Evolutionary conservation across 2,797 vertebrate species (phyloP).

Genomic region (Anableps anableps): DNA sequence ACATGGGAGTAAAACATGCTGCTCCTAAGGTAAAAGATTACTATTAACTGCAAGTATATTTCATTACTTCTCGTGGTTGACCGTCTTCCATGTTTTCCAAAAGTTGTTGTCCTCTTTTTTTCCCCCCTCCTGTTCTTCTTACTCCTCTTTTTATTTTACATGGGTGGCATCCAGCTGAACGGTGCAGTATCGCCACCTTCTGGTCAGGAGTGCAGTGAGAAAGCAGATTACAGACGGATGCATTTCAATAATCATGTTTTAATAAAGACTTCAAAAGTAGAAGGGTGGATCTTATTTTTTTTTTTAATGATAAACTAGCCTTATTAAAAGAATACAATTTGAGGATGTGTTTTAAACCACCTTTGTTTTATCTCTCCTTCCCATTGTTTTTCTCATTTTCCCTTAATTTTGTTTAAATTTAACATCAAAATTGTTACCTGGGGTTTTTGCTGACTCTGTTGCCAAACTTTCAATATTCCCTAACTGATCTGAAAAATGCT

Average conservation of each 20-base stretch:
- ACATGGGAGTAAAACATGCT: not conserved
- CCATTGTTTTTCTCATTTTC: too few species aligned
- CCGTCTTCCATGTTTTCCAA: not conserved
- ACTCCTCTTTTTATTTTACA: not conserved
- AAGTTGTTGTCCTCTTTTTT: not conserved
- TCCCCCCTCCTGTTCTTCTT: not conserved
- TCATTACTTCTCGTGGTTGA: not conserved
- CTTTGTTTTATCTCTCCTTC: too few species aligned
- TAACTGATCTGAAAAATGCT: not conserved
- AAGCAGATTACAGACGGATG: not conserved
- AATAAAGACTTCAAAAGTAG: not conserved
- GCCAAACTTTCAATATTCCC: not conserved
- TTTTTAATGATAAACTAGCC: not conserved
- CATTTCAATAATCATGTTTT: not conserved
- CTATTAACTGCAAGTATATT: not conserved
- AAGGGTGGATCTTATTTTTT: not conserved
- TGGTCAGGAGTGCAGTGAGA: not conserved
- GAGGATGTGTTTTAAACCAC: not conserved
- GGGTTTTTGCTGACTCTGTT: not conserved
- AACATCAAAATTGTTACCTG: too few species aligned
- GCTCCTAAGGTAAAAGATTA: not conserved
- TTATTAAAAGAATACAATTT: not conserved
- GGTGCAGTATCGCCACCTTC: not conserved
- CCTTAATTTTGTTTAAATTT: too few species aligned
- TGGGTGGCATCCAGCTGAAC: not conserved